Evolutionary conservation across 1,140 invertebrate genomes (phyloP).

Genomic region (Aphelenchoides avenae): DNA sequence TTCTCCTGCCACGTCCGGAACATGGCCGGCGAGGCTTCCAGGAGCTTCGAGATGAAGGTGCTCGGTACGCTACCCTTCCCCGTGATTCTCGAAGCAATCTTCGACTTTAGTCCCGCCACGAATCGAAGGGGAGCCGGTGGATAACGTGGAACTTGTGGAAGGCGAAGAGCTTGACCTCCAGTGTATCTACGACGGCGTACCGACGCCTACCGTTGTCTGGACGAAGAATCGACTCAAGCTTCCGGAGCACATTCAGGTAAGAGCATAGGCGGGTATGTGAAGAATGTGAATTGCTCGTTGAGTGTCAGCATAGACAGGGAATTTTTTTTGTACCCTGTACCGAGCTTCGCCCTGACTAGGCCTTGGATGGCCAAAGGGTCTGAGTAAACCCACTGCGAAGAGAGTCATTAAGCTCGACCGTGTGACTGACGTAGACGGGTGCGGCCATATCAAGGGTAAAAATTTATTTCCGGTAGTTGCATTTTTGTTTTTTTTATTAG

Average conservation of each 20-base stretch:
- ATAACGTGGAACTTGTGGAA: conserved; percentile 70
- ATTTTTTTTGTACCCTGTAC: no score
- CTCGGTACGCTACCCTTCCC: conserved; percentile 38
- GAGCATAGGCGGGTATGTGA: no score
- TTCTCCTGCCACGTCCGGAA: conserved; percentile 79
- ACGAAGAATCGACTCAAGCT: conserved; percentile 34
- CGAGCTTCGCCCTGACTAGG: no score
- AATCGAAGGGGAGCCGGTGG: conserved; percentile 39
- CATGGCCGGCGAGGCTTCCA: conserved; percentile 68
- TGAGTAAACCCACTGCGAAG: no score
- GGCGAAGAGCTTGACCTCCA: conserved; percentile 65
- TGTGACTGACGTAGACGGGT: no score
- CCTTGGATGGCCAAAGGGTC: no score
- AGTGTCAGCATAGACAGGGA: no score
- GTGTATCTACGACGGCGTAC: conserved; percentile 43
- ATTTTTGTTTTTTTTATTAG: no score
- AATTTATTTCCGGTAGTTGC: no score
- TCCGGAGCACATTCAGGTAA: not conserved
- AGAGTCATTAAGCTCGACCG: no score
- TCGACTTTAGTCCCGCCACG: conserved; percentile 61
- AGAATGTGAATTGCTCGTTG: no score
- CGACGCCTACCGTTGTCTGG: conserved; percentile 40
- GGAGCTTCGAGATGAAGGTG: conserved; percentile 64
- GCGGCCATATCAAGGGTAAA: no score
- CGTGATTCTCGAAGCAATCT: conserved; percentile 68